These are phyloP conservation scores for Podargus strigoides DNA, from an alignment of 2,797 vertebrate species.

Conservation along the genomic window DNA sequence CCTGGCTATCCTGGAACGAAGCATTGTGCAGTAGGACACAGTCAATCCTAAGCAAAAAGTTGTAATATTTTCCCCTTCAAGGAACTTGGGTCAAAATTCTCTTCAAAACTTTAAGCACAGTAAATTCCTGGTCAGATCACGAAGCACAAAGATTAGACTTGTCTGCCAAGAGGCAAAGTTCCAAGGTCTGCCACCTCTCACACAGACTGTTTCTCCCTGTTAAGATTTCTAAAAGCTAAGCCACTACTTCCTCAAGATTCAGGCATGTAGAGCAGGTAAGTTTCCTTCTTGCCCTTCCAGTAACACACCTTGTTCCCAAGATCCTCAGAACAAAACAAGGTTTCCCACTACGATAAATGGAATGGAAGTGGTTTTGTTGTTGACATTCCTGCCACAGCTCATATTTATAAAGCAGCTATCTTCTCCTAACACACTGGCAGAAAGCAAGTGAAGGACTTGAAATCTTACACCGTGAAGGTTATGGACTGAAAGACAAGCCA, in stretches of 20 bases:
- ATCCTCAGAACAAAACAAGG: background rate
- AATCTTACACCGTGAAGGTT: background rate
- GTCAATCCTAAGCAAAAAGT: background rate
- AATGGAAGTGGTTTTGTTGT: background rate
- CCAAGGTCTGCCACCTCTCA: background rate
- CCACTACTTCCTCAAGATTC: background rate
- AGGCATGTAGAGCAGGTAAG: background rate
- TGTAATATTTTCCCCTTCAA: background rate
- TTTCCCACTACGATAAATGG: background rate
- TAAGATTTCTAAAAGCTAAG: background rate
- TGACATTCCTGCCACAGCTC: background rate
- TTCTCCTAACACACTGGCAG: background rate
- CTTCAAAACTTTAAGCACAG: background rate
- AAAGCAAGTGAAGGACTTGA: background rate
- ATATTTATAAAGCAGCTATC: background rate
- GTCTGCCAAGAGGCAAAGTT: background rate
- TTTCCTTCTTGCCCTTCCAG: background rate
- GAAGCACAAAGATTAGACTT: background rate
- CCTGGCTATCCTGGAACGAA: constrained; percentile 74
- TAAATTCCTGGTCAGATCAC: background rate
- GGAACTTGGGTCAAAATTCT: background rate
- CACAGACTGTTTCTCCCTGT: fast-evolving
- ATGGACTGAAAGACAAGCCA: background rate
- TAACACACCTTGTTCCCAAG: background rate
- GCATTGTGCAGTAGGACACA: background rate